A percentile compares a stretch with the other conserved stretches of the same genome.
Conservation (phyloP, 2,113 vertebrate genomes). For the Brachypodius melanocephalos region DNA sequence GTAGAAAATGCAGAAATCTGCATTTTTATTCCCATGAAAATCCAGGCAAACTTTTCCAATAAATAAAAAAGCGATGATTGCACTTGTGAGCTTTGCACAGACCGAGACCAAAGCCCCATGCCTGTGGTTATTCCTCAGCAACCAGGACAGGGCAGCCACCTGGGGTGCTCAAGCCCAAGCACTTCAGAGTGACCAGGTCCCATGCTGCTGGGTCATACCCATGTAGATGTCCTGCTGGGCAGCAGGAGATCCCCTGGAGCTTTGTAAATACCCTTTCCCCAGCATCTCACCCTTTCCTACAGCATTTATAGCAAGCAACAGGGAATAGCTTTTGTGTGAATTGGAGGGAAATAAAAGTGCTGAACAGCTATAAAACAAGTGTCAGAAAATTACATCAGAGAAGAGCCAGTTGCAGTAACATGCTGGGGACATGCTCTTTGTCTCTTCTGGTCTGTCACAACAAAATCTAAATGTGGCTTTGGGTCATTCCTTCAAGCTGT, state of each 20-base stretch:
- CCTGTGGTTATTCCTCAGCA: background rate
- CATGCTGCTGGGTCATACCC: background rate
- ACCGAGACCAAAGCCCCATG: background rate
- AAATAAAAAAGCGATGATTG: background rate
- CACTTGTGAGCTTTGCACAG: background rate
- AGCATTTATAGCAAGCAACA: background rate
- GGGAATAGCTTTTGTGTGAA: background rate
- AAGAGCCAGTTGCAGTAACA: background rate
- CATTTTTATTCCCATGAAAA: background rate
- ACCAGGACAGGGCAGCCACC: fast-evolving
- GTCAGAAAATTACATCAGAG: background rate
- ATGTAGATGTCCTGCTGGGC: background rate
- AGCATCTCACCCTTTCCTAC: background rate
- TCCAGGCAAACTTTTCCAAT: background rate
- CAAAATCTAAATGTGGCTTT: background rate
- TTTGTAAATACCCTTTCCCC: background rate
- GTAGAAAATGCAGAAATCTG: background rate
- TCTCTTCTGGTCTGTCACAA: background rate
- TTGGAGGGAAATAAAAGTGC: background rate
- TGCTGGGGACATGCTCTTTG: background rate
- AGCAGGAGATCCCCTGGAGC: background rate
- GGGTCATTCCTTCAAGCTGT: background rate
- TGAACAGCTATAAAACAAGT: background rate
- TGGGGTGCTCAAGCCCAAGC: fast-evolving
- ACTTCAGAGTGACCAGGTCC: background rate